Evolutionary conservation across 2,113 vertebrate genomes (phyloP), one percentile per base, ranked within the genome.

Genomic region (Eubucco bourcierii): DNA sequence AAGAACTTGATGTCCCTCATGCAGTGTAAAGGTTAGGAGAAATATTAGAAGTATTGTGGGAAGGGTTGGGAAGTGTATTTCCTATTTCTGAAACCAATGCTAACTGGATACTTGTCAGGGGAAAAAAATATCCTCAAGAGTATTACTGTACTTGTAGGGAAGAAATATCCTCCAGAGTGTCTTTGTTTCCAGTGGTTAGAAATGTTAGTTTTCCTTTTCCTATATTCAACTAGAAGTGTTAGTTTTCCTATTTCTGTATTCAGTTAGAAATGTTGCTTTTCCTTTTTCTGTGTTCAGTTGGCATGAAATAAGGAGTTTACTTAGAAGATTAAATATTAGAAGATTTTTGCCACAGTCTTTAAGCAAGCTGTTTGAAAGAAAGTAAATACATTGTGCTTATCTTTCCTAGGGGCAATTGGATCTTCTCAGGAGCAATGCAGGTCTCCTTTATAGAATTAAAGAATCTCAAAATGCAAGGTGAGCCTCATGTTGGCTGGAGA

Each of bases 381-480:
- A 15, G 3, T 84, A 71, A 88, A 76, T 85, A 14, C 7, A 20
- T 25, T 93, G 19, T 95, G 46, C 20, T 31, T 29, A 8, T 78
- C 53, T 93, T 75, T 95, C 88, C 61, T 95, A 99, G 99, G 99
- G 99, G 47, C 98, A 99, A 41, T 96, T 99, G 98, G 99, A 99
- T 93, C 98, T 99, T 56, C 98, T 99, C 88, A 98, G 98, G 92
- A 99, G 98, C 97, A 99, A 97, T 66, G 97, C 98, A 29, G 99
- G 99, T 20, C 98, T 99, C 58, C 96, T 99, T 15, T 99, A 99
- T 94, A 98, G 99, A 84, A 96, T 99, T 94, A 99, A 99, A 95
- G 99, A 99, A 77, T 85, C 97, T 20, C 99, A 99, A 94, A 98
- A 97, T 84, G 87, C 98, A 31, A 98, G 98, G 99, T 99, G 95